A percentile compares a stretch with the other conserved stretches of the same genome.
Evolutionary conservation across 1,140 invertebrate genomes (phyloP).

Genomic region (Caenorhabditis brenneri): DNA sequence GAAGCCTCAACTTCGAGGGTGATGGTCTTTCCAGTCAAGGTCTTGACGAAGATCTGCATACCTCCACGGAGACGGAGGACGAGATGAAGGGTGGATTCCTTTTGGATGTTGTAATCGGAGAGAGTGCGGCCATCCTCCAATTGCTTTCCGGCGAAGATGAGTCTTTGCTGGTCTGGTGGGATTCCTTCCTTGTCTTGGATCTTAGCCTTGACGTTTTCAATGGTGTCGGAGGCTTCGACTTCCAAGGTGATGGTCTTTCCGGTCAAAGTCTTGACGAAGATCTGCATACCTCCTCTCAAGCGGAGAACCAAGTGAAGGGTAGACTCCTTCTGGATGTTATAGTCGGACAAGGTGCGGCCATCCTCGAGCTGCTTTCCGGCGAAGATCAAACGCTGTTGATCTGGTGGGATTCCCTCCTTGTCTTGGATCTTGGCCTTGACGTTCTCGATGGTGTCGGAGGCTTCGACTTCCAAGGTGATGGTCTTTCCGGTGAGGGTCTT

Average conservation of each 20-base stretch:
- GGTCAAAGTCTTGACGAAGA: slow-evolving; percentile 58
- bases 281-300: slow-evolving; percentile 58
- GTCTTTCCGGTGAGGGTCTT: slow-evolving; percentile 74
- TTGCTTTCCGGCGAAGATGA: slow-evolving; percentile 75
- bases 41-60: slow-evolving; percentile 35
- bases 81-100: slow-evolving; percentile 36
- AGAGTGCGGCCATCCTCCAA: slow-evolving; percentile 3
- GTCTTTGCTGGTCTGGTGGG: slow-evolving; percentile 74
- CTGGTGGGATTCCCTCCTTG: slow-evolving; percentile 74
- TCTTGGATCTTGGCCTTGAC: slow-evolving; percentile 77
- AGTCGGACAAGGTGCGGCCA: slow-evolving; percentile 40
- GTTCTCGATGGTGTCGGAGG: slow-evolving; percentile 50
- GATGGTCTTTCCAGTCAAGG: slow-evolving; percentile 21
- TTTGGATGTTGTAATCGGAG: slow-evolving; percentile 50
- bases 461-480: slow-evolving; percentile 74
- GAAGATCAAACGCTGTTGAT: slow-evolving; percentile 27
- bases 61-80: slow-evolving; percentile 32
- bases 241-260: slow-evolving; percentile 4
- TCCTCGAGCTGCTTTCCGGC: slow-evolving; percentile 43
- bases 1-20: slow-evolving; percentile 75
- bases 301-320: slow-evolving; percentile 1
- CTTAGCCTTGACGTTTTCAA: slow-evolving; percentile 93
- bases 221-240: slow-evolving; percentile 79
- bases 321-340: slow-evolving; percentile 13
- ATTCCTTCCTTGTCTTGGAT: slow-evolving; percentile 79